Evolutionary conservation across 2,113 vertebrate species (phyloP).

Genomic region (Paratilapia polleni): DNA sequence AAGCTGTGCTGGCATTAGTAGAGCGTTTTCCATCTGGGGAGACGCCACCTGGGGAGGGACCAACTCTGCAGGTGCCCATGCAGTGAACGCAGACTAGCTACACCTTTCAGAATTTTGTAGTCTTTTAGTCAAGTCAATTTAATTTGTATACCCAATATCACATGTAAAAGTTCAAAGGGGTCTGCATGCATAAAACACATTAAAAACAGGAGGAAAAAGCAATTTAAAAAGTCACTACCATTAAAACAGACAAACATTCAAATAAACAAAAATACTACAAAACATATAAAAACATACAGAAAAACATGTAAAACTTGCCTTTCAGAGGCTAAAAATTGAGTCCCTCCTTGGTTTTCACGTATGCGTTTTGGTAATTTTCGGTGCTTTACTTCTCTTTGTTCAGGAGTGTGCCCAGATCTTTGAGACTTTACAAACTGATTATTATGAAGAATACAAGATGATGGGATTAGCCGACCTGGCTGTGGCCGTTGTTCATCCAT

Average conservation of each 20-base stretch:
- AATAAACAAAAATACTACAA: no score
- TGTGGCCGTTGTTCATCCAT: slow-evolving; percentile 91
- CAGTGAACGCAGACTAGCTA: not conserved
- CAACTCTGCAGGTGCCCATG: slow-evolving; percentile 66
- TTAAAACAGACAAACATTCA: no score
- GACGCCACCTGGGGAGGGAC: slow-evolving; percentile 69
- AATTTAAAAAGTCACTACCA: no score
- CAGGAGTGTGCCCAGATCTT: slow-evolving; percentile 90
- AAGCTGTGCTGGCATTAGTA: slow-evolving; percentile 89
- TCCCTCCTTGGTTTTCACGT: no score
- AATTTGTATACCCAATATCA: not conserved
- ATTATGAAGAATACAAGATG: slow-evolving; percentile 93
- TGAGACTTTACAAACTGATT: slow-evolving; percentile 91
- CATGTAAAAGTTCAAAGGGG: not conserved
- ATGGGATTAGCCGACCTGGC: slow-evolving; percentile 91
- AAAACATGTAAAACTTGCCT: no score
- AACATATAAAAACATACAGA: not conserved
- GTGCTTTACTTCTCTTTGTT: not conserved
- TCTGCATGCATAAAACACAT: not conserved
- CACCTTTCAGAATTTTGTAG: not conserved
- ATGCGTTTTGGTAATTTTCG: not conserved
- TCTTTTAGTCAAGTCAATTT: not conserved
- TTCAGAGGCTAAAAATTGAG: no score
- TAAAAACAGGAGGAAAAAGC: not conserved
- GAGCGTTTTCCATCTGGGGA: slow-evolving; percentile 88